Evolutionary conservation across 2,113 vertebrate species (phyloP).

Genomic region (Bufo bufo): DNA sequence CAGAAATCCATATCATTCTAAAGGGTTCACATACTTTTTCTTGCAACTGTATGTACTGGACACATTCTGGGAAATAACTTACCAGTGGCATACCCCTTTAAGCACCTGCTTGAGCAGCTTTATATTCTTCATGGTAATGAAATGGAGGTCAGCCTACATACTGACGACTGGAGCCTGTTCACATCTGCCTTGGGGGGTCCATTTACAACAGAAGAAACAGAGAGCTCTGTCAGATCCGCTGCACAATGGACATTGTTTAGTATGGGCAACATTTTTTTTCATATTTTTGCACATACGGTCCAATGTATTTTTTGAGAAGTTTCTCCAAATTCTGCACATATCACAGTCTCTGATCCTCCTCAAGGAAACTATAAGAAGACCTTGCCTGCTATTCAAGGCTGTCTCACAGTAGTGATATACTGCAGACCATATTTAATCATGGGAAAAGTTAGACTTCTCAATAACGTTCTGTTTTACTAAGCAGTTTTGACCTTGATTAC

Average conservation of each 20-base stretch:
- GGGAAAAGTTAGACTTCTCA: background rate
- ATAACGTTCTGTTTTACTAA: background rate
- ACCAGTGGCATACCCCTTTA: no score
- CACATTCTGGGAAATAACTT: no score
- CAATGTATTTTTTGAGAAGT: background rate
- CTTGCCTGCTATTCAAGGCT: constrained; percentile 23
- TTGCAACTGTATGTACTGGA: no score
- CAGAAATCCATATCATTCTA: no score
- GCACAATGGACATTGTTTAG: background rate
- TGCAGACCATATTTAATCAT: constrained; percentile 24
- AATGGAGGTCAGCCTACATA: no score
- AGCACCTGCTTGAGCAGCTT: no score
- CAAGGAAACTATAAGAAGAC: background rate
- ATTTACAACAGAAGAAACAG: no score
- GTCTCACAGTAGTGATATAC: background rate
- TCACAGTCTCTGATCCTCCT: background rate
- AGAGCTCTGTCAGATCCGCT: no score
- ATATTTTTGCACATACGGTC: background rate
- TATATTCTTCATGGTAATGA: no score
- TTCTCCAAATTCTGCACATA: background rate
- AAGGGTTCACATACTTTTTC: no score
- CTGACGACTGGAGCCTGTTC: no score
- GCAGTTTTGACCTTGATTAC: background rate
- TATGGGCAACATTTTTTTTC: background rate
- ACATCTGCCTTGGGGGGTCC: no score